Percentiles rank a stretch among this genome's conserved stretches.
These are phyloP conservation scores for Heteromyza rotundicornis DNA, from an alignment of 2,888 invertebrate genomes.

Conservation along the genomic window DNA sequence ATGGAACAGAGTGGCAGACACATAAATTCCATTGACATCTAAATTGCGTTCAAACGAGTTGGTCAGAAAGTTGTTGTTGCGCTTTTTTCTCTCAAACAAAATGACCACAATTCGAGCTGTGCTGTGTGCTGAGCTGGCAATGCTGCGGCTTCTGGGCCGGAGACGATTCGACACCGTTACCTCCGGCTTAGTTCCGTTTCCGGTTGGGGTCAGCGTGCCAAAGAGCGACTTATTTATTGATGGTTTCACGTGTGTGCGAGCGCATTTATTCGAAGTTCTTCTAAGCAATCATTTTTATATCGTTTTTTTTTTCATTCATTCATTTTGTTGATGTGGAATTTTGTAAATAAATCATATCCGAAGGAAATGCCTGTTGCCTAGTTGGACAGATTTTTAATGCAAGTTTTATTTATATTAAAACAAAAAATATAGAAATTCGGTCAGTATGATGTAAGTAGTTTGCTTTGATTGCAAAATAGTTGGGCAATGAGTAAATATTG, in stretches of 20 bases:
- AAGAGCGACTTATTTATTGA: slow-evolving; percentile 4
- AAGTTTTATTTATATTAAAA: too few relatives aligned
- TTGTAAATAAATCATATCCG: slow-evolving; percentile 41
- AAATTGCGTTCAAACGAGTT: slow-evolving; percentile 50
- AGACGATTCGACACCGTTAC: slow-evolving; percentile 59
- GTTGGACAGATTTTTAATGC: slow-evolving; percentile 14
- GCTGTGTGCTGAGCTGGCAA: background rate
- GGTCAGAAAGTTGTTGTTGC: slow-evolving; percentile 23
- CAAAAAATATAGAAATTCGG: too few relatives aligned
- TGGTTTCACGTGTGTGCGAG: too few relatives aligned
- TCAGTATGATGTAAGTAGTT: too few relatives aligned
- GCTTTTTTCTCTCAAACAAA: too few relatives aligned
- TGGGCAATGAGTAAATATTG: too few relatives aligned
- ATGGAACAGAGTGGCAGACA: too few relatives aligned
- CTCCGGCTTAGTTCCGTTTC: slow-evolving; percentile 59
- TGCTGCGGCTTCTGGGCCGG: slow-evolving; percentile 45
- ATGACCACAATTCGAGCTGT: too few relatives aligned
- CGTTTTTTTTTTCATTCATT: too few relatives aligned
- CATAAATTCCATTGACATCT: slow-evolving; percentile 60
- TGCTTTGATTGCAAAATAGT: too few relatives aligned
- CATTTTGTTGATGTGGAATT: background rate
- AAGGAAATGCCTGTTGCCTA: slow-evolving; percentile 46
- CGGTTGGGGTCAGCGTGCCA: slow-evolving; percentile 33
- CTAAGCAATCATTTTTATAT: slow-evolving; percentile 9
- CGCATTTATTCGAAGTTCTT: too few relatives aligned